Conservation (phyloP, 2,113 vertebrate species). For the Sorex fumeus region DNA sequence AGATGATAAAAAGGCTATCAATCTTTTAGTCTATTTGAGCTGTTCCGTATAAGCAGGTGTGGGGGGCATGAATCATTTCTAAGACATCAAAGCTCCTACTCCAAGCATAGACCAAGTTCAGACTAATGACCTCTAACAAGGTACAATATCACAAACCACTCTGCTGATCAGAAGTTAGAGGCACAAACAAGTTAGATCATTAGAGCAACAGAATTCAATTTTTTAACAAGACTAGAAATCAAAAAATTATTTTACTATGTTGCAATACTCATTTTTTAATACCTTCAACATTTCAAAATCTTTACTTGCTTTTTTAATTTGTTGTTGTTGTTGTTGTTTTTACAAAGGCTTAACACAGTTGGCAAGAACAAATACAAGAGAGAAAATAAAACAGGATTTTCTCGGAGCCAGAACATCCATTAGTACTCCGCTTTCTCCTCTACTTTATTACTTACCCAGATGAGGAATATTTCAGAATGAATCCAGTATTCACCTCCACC, state of each 20-base stretch:
- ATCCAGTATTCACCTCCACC: conserved; percentile 34
- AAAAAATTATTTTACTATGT: conserved; percentile 14
- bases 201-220: not conserved
- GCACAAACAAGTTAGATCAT: conserved; percentile 3
- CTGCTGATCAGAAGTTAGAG: conserved; percentile 45
- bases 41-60: not conserved
- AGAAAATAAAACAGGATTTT: conserved; percentile 52
- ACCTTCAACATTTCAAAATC: conserved; percentile 47
- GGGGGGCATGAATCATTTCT: not conserved
- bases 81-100: not conserved
- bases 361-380: conserved; percentile 63
- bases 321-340: not conserved
- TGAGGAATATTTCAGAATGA: conserved; percentile 50
- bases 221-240: conserved; percentile 47
- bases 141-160: not conserved
- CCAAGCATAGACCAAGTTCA: not conserved
- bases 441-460: conserved; percentile 71
- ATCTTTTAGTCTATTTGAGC: not conserved
- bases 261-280: conserved; percentile 39
- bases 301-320: conserved; percentile 5
- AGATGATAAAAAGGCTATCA: not conserved
- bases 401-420: conserved; percentile 34
- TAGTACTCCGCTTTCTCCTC: not conserved
- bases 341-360: conserved; percentile 61
- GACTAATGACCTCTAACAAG: conserved; percentile 23